Percentiles rank a stretch among this genome's conserved stretches.
Evolutionary conservation across 2,888 invertebrate genomes (phyloP).

Genomic region (Lampropteryx suffumata): DNA sequence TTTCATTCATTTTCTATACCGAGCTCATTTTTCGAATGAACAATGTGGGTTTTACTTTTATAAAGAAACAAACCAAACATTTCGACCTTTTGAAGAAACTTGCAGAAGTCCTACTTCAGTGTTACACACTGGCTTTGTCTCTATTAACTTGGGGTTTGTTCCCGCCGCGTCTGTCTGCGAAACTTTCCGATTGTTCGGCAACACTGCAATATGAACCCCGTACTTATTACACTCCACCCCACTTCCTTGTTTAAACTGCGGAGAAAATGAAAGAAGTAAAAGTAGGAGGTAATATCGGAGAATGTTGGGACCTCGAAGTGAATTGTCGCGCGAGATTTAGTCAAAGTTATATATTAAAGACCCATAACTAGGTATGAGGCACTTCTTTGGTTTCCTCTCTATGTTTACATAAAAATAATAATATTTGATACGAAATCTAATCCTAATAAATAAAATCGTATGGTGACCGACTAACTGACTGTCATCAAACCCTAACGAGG

Average conservation of each 20-base stretch:
- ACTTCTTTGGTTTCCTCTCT: too few relatives aligned
- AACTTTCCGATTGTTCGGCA: constrained; percentile 57
- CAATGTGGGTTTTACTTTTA: too few relatives aligned
- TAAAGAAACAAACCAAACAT: too few relatives aligned
- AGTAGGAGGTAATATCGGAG: constrained; percentile 32
- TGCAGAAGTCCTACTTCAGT: constrained; percentile 30
- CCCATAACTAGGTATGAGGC: not conserved
- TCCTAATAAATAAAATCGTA: too few relatives aligned
- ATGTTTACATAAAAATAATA: too few relatives aligned
- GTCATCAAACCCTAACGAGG: too few relatives aligned
- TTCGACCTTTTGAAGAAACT: constrained; percentile 3
- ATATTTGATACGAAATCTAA: too few relatives aligned
- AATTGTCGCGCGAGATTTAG: constrained; percentile 2
- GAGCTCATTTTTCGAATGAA: too few relatives aligned
- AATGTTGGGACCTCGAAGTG: constrained; percentile 6
- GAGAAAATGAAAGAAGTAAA: constrained; percentile 39
- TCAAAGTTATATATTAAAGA: constrained; percentile 1
- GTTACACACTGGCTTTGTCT: constrained; percentile 39
- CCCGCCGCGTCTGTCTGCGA: constrained; percentile 52
- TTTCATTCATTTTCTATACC: too few relatives aligned
- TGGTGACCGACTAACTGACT: too few relatives aligned
- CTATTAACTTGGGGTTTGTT: constrained; percentile 63
- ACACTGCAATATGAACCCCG: constrained; percentile 45
- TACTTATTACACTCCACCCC: constrained; percentile 43
- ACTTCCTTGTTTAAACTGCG: constrained; percentile 41